Conservation (phyloP, 53 echinoderm and acorn worm genomes). For the Astropecten irregularis region DNA sequence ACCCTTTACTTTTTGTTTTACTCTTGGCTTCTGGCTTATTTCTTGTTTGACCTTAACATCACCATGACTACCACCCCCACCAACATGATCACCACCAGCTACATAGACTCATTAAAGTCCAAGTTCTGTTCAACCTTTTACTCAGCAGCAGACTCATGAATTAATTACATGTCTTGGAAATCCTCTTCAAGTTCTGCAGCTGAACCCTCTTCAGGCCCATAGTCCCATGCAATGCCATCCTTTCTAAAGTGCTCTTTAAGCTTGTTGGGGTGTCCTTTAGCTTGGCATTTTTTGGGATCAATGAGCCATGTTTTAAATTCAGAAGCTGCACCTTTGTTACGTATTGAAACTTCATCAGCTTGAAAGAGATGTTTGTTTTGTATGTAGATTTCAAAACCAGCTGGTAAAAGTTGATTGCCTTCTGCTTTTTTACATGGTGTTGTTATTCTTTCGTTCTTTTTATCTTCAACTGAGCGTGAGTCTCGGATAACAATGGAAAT, state of each 20-base stretch:
- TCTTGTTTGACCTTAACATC: too few species aligned
- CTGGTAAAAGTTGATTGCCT: not conserved
- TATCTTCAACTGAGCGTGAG: not conserved
- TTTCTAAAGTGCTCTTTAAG: not conserved
- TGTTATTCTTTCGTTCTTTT: not conserved
- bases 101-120: too few species aligned
- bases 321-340: not conserved
- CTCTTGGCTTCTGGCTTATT: too few species aligned
- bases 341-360: too few species aligned
- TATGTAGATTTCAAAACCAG: not conserved
- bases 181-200: too few species aligned
- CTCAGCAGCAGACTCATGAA: too few species aligned
- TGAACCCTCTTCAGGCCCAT: too few species aligned
- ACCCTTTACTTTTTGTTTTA: too few species aligned
- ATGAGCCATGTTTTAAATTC: not conserved
- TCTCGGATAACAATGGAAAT: not conserved
- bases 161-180: too few species aligned
- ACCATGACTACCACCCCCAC: too few species aligned
- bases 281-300: not conserved
- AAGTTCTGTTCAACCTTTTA: too few species aligned
- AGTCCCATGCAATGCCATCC: not conserved
- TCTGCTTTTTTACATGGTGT: not conserved
- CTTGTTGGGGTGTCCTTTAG: not conserved
- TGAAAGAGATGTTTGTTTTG: not conserved
- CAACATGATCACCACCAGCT: too few species aligned